Percentiles rank a stretch among this genome's conserved stretches.
These are phyloP conservation scores for Drosophila pectinifera DNA, from an alignment of 1,140 invertebrate genomes.

Conservation along the genomic window DNA sequence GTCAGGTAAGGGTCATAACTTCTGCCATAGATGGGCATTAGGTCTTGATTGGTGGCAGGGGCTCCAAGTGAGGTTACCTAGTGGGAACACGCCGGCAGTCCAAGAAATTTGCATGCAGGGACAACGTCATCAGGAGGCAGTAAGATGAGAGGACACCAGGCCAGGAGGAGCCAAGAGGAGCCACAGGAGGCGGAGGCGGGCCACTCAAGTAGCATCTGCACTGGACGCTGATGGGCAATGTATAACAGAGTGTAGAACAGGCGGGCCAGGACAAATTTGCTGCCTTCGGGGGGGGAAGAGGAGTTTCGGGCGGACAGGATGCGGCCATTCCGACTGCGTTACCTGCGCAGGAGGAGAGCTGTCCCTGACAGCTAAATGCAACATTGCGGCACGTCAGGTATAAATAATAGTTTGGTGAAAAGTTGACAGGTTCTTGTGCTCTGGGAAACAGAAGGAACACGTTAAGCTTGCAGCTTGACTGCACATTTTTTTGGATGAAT, in stretches of 20 bases:
- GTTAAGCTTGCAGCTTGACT: constrained; percentile 3
- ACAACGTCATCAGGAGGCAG: constrained; percentile 33
- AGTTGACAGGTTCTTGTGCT: constrained; percentile 11
- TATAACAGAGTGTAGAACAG: constrained; percentile 43
- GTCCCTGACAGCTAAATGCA: constrained; percentile 31
- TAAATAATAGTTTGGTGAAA: constrained; percentile 15
- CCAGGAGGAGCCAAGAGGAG: too few species aligned
- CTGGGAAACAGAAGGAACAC: not conserved
- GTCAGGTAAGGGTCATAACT: constrained; percentile 68
- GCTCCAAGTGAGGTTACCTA: constrained; percentile 19
- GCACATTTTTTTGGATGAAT: not conserved
- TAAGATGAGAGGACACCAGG: constrained; percentile 13
- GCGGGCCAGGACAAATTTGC: constrained; percentile 29
- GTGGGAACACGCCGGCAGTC: constrained; percentile 32
- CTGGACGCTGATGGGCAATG: constrained; percentile 39
- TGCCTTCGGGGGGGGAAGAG: not conserved
- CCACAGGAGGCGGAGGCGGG: not conserved
- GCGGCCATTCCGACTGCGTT: constrained; percentile 2
- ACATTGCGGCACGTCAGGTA: constrained; percentile 26
- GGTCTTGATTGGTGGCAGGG: constrained; percentile 49
- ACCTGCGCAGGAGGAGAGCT: constrained; percentile 19
- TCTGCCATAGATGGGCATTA: constrained; percentile 73
- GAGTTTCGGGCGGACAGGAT: constrained; percentile 3
- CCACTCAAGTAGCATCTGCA: constrained; percentile 31
- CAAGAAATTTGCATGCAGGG: constrained; percentile 49